These are phyloP conservation scores for Crocidura indochinensis DNA, from an alignment of 2,797 vertebrate species.

Conservation along the genomic window DNA sequence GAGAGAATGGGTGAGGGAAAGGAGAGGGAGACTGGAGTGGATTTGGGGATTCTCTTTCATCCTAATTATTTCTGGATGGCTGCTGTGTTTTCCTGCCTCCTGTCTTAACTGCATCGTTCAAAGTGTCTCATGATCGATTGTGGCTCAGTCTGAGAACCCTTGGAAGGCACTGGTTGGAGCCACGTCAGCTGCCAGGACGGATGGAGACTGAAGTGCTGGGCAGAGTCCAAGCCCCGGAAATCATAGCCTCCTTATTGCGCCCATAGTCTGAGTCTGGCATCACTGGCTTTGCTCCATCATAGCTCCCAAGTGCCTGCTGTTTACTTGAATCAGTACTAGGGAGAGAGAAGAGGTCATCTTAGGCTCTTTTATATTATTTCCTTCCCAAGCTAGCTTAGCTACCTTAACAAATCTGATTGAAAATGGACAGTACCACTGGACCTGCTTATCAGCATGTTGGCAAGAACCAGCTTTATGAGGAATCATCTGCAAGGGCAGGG, in stretches of 20 bases:
- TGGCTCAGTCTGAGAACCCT: not conserved
- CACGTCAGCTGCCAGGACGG: conserved; percentile 21
- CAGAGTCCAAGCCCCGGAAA: not conserved
- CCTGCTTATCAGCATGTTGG: not conserved
- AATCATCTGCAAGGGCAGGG: rapidly evolving
- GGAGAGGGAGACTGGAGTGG: not conserved
- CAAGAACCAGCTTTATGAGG: not conserved
- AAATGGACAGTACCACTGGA: rapidly evolving
- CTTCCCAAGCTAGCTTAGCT: not conserved
- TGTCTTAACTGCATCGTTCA: not conserved
- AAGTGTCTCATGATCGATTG: conserved; percentile 11
- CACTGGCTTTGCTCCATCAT: too few relatives aligned
- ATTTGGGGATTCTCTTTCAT: not conserved
- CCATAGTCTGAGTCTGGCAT: rapidly evolving
- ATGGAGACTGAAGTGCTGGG: conserved; percentile 15
- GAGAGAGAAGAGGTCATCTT: too few relatives aligned
- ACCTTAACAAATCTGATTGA: rapidly evolving
- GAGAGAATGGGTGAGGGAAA: not conserved
- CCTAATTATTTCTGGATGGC: conserved; percentile 57
- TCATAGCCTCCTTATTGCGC: not conserved
- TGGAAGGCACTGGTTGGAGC: conserved; percentile 36
- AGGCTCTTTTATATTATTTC: rapidly evolving
- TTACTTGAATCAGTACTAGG: not conserved
- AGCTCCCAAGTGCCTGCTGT: not conserved
- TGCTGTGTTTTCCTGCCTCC: not conserved